Evolutionary conservation across 2,113 vertebrate genomes (phyloP), one percentile per base, ranked within the genome.

Genomic region (Entomyzon cyanotis): DNA sequence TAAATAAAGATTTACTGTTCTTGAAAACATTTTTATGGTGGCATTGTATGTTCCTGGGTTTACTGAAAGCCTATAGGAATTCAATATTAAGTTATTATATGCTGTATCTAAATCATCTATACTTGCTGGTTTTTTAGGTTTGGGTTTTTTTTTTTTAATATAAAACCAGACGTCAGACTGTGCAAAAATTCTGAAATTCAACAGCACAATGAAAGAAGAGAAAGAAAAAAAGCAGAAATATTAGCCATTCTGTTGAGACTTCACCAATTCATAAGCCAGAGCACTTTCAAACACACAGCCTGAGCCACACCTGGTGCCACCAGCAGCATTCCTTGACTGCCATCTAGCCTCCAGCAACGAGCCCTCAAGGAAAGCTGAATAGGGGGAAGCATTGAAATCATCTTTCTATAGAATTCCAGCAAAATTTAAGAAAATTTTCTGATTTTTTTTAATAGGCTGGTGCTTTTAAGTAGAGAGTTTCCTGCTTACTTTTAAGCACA

Each of bases 291-390:
- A 35, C 10, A n/a, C 3, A 30, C 3, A 30, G 65, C 3, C 7
- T 22, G 71, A 78, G 60, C 24, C 42, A 31, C 73, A 71, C 3
- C 4, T 31, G 11, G 25, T 58, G 39, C 15, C 58, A 75, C 47
- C 30, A 47, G 76, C 44, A 79, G 18, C 49, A 15, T 33, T 87
- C 83, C 63, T 89, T 27, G 82, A 68, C 94, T 94, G 94, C 92
- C 94, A 90, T 15, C 96, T 97, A 96, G 94, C 84, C 71, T 80
- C 46, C 12, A 6, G 15, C 23, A 67, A 50, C 0, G 27, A 69
- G 11, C 14, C 37, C 50, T 63, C 42, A 58, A 37, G 59, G 55
- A 67, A 44, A 74, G 59, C 19, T 50, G 30, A 67, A 84, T 2
- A 0, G 3, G 4, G 1, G 1, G 19, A 55, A 60, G 39, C 41